A percentile compares a stretch with the other conserved stretches of the same genome.
These are phyloP conservation scores for Lethenteron camtschaticum DNA, from an alignment of 2,113 vertebrate species.

Conservation along the genomic window DNA sequence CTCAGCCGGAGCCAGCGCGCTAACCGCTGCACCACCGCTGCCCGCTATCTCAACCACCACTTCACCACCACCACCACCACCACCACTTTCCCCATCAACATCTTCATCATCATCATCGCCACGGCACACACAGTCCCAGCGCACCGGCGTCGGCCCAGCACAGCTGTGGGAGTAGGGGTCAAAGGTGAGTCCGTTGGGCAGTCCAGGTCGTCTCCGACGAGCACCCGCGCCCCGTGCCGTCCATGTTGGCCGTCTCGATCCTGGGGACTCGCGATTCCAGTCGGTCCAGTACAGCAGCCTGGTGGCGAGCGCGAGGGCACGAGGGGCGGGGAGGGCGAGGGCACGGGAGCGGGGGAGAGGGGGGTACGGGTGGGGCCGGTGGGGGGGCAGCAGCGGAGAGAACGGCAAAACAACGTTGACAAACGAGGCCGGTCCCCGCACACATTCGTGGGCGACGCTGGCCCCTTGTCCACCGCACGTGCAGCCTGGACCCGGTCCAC, in stretches of 20 bases:
- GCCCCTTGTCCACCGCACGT: too few species aligned
- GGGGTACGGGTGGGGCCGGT: background rate
- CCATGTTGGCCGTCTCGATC: constrained; percentile 55
- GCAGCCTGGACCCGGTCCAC: too few species aligned
- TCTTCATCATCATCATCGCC: background rate
- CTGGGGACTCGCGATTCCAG: constrained; percentile 89
- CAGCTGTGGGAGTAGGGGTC: constrained; percentile 42
- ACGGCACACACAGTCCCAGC: too few species aligned
- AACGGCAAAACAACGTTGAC: too few species aligned
- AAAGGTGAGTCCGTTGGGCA: constrained; percentile 69
- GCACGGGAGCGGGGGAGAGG: background rate
- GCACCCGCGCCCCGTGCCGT: constrained; percentile 48
- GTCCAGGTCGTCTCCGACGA: constrained; percentile 53
- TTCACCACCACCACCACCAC: background rate
- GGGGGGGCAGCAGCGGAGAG: too few species aligned
- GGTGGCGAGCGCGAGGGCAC: background rate
- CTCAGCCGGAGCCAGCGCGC: too few species aligned
- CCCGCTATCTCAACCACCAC: background rate
- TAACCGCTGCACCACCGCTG: background rate
- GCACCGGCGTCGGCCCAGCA: constrained; percentile 96
- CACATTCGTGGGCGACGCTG: background rate
- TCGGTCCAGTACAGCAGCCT: constrained; percentile 92
- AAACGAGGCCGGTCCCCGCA: background rate
- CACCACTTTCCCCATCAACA: background rate
- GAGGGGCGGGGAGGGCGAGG: too few species aligned